Evolutionary conservation across 2,113 vertebrate species (phyloP).

Genomic region (Coptodon rendalli): DNA sequence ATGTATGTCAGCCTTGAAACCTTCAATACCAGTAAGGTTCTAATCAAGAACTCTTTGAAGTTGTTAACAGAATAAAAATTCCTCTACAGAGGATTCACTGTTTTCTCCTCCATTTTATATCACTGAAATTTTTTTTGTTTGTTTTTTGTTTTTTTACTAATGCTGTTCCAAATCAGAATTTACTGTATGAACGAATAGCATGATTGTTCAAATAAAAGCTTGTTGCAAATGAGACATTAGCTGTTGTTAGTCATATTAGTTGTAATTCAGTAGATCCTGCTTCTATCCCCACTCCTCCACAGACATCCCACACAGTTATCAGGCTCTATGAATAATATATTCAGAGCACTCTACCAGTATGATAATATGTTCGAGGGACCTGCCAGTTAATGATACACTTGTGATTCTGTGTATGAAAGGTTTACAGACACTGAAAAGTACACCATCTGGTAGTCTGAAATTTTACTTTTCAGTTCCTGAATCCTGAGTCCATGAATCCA

Average conservation of each 20-base stretch:
- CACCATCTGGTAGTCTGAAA: not conserved
- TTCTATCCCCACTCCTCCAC: conserved; percentile 50
- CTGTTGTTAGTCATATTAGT: conserved; percentile 6
- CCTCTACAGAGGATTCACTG: not conserved
- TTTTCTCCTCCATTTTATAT: not conserved
- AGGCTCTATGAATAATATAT: conserved; percentile 60
- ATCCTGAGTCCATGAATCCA: not conserved
- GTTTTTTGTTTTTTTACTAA: not conserved
- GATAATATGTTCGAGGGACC: conserved; percentile 52
- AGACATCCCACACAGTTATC: conserved; percentile 60
- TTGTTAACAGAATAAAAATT: not conserved
- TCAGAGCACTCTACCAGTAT: conserved; percentile 48
- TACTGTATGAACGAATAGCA: not conserved
- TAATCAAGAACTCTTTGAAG: not conserved
- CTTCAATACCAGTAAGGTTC: not conserved
- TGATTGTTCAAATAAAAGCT: conserved; percentile 8
- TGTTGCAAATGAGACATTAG: conserved; percentile 42
- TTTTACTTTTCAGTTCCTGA: not conserved
- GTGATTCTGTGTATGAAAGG: conserved; percentile 39
- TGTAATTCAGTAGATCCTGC: conserved; percentile 31
- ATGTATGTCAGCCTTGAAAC: not conserved
- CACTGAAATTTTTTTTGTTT: not conserved
- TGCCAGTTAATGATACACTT: conserved; percentile 58
- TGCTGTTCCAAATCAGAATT: not conserved
- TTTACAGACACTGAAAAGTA: conserved; percentile 21